Evolutionary conservation across 37 sponge, comb jelly and placozoan species (phyloP), one percentile per base, ranked within the genome.

Genomic region (Trichoplax adhaerens): DNA sequence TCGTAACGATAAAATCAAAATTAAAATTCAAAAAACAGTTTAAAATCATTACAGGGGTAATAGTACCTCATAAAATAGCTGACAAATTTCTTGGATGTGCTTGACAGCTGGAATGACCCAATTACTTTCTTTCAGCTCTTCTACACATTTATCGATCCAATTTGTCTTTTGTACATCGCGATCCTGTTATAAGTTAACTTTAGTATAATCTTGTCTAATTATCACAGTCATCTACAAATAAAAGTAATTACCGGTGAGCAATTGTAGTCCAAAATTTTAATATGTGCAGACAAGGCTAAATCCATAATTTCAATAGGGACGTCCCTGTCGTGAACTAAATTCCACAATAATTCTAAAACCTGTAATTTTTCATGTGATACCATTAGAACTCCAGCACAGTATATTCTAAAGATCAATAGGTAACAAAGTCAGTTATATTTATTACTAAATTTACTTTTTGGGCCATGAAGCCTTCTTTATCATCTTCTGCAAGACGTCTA

Each of bases 391-490:
- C 0, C 29, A 29, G 29, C 29, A 29, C 29, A 29, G 29, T 29
- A 29, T 29, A 29, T 29, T 29, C 29, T 29, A 29, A 29, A 29
- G 29, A 29, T 29, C 29, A 29, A 29, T 29, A 29, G 29, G 29
- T 29, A 29, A 29, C 29, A 29, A 29, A 29, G 29, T 29, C 29
- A 29, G 29, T 0, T 72, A 64, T 72, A 72, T 53, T 52, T 3
- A 57, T 2, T 61, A 2, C 57, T 65, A 52, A 53, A 55, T 68
- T 1, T 61, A 86, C 90, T 79, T 94, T 94, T 70, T 71, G 78
- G 50, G 95, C 93, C 83, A 94, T 94, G 56, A 90, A 82, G 58
- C 91, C 95, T 50, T 94, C 95, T 65, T 94, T 94, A 77, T 94
- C 95, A 69, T 94, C 95, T 84, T 94, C 95, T 52, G 95, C 95